Evolutionary conservation across 2,888 invertebrate genomes (phyloP).

Genomic region (Boloria selene): DNA sequence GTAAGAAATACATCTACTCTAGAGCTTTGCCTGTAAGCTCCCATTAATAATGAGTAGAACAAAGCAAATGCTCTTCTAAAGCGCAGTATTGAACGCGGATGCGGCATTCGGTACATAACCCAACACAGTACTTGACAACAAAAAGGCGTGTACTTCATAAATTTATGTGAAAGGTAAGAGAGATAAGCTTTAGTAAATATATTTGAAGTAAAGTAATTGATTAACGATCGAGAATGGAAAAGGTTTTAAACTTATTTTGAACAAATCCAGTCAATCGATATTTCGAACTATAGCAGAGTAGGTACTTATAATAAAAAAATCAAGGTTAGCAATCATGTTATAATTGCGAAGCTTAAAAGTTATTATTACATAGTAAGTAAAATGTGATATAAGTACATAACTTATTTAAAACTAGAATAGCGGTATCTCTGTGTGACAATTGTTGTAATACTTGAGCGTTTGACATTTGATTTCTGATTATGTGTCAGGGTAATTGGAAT

Average conservation of each 20-base stretch:
- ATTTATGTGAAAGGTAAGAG: slow-evolving; percentile 9
- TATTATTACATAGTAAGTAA: no score
- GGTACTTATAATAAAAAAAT: no score
- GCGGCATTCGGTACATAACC: slow-evolving; percentile 19
- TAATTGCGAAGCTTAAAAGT: no score
- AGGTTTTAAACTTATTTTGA: neutral
- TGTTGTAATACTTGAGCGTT: slow-evolving; percentile 17
- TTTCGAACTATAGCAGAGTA: no score
- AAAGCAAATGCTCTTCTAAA: slow-evolving; percentile 19
- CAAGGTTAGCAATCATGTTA: no score
- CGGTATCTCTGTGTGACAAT: slow-evolving; percentile 1
- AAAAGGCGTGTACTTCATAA: slow-evolving; percentile 22
- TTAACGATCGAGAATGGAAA: neutral
- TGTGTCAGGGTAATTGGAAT: slow-evolving; percentile 32
- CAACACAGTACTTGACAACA: slow-evolving; percentile 30
- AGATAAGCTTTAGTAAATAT: neutral
- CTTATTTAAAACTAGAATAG: no score
- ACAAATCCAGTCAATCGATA: neutral
- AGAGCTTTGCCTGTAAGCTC: slow-evolving; percentile 17
- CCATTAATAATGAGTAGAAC: slow-evolving; percentile 26
- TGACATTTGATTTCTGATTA: slow-evolving; percentile 32
- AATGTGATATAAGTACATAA: no score
- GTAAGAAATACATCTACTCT: neutral
- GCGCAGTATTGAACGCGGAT: slow-evolving; percentile 6
- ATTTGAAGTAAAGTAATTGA: neutral